Base-by-base conservation (phyloP, 2,797 vertebrate species). In the Phoebastria nigripes region DNA sequence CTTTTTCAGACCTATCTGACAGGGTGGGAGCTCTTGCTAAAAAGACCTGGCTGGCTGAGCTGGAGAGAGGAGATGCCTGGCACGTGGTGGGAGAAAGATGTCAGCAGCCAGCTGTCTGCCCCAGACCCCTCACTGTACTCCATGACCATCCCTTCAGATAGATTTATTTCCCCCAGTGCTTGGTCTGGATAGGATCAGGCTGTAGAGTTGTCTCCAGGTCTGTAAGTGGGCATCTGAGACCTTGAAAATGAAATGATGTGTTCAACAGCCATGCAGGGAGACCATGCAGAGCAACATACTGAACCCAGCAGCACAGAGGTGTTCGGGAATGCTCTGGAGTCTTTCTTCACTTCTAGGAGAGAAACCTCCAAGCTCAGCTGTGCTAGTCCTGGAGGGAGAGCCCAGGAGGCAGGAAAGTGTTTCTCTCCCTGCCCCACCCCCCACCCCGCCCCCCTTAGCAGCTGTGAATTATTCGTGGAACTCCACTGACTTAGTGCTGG, bases 391-490 rank as follows among this genome's bases (percentile, higher is more conserved):
- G 89, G 58, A 86, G 35, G 33, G 35, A 74, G 47, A 5, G n/a
- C 17, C 46, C 28, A 28, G 56, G 55, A 84, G 58, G 35, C 52
- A 61, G 46, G 42, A 71, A 37, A 37, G 37, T 37, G 37, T 37
- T 37, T 37, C 37, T 37, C 37, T 37, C 37, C 37, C 37, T 35
- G 35, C 37, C 37, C 37, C 37, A 9, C 37, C 37, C 4, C 11
- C 58, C 14, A 35, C 37, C 37, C 37, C 37, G 7, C 37, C 37
- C 4, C 11, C 58, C 14, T 33, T 70, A 88, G 35, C 42, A 89
- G 80, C 55, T 90, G 79, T 95, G 69, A 90, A 67, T 94, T 95
- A 93, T 93, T 88, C 47, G 78, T 86, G n/a, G 52, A 9, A 37
- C 33, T 83, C 44, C 44, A 41, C 26, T 90, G 76, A 63, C 66